These are phyloP conservation scores for Palythoa grandis DNA, from an alignment of 92 coral and sea anemone species.

Conservation along the genomic window DNA sequence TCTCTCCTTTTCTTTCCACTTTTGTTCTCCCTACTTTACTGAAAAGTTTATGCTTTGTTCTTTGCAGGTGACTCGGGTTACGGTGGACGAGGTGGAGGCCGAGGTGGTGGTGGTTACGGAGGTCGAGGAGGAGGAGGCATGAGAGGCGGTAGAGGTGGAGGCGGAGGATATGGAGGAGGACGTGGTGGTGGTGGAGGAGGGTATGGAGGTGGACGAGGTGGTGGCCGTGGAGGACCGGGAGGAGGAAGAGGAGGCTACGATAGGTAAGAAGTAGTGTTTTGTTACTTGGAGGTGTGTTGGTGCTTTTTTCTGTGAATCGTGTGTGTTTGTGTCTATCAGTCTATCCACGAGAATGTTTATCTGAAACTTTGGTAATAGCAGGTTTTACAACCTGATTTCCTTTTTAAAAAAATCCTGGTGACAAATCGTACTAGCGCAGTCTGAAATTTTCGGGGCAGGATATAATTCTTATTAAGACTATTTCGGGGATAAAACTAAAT, in stretches of 20 bases:
- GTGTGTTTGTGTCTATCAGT: no score
- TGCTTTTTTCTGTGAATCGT: not conserved
- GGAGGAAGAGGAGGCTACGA: constrained; percentile 70
- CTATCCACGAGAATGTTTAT: no score
- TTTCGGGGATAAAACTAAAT: no score
- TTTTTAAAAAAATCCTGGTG: no score
- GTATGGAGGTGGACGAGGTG: constrained; percentile 53
- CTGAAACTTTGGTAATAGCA: no score
- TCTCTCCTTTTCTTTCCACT: not conserved
- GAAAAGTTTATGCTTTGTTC: not conserved
- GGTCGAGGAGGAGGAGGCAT: constrained; percentile 73
- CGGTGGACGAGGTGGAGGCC: constrained; percentile 51
- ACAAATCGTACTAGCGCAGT: no score
- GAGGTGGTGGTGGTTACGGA: constrained; percentile 56
- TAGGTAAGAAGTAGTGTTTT: constrained; percentile 49
- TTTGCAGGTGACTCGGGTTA: constrained; percentile 30
- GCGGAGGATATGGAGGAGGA: constrained; percentile 77
- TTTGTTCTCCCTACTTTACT: not conserved
- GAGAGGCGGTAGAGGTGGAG: constrained; percentile 69
- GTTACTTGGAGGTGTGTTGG: not conserved
- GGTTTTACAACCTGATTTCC: no score
- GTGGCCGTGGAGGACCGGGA: constrained; percentile 29
- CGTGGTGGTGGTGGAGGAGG: constrained; percentile 66
- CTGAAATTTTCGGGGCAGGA: no score
- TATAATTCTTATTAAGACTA: no score